Conservation (phyloP, 1,140 invertebrate genomes). For the Doryteuthis pealeii region DNA sequence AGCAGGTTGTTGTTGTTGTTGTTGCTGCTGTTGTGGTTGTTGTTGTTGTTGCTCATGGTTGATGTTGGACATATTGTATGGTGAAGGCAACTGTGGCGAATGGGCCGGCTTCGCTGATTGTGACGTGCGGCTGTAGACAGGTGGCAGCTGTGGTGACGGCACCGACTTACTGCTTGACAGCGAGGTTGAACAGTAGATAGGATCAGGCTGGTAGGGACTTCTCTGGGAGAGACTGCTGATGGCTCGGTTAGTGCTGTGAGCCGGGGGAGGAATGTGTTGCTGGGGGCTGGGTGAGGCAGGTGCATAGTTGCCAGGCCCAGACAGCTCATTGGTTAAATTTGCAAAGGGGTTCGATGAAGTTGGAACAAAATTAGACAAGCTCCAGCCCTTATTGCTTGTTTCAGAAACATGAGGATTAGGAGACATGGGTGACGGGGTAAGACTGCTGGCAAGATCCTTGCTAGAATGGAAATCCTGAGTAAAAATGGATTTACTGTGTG, state of each 20-base stretch:
- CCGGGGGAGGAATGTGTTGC: constrained; percentile 42
- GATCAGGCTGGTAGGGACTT: constrained; percentile 19
- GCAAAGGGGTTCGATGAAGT: constrained; percentile 30
- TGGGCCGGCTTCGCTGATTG: constrained; percentile 24
- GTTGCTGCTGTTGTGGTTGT: neutral
- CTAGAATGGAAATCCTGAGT: constrained; percentile 15
- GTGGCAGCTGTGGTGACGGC: constrained; percentile 16
- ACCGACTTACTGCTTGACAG: constrained; percentile 15
- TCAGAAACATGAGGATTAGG: constrained; percentile 19
- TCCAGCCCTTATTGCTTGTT: constrained; percentile 31
- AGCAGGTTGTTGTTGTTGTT: neutral
- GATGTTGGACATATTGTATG: constrained; percentile 21
- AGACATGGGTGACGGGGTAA: constrained; percentile 9
- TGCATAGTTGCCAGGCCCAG: constrained; percentile 11
- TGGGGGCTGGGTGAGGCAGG: neutral
- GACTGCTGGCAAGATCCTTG: constrained; percentile 5
- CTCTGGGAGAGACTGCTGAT: constrained; percentile 25
- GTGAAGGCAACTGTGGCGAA: constrained; percentile 13
- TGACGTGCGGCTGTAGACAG: constrained; percentile 17
- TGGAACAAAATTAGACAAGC: constrained; percentile 39
- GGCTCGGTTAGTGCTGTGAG: constrained; percentile 35
- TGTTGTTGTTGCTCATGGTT: neutral
- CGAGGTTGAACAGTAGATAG: neutral
- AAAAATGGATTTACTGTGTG: constrained; percentile 14
- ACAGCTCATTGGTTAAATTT: constrained; percentile 21